phyloP scores from a whole-genome alignment of 1,140 invertebrate genomes.

The Pseudoatta argentina region DNA sequence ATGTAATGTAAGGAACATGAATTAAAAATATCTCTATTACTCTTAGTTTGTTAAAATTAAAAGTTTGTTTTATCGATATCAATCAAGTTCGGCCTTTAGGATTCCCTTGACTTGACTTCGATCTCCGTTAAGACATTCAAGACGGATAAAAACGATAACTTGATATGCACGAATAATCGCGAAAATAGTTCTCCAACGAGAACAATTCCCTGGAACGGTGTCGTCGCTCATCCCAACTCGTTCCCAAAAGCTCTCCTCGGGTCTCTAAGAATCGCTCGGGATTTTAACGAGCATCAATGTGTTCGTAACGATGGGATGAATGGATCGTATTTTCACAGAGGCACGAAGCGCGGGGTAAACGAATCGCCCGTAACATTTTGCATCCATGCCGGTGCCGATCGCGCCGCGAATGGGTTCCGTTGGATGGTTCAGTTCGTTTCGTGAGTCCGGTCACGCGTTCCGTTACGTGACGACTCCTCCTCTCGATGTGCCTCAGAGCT shows the following conservation, averaged over 20 bases:
- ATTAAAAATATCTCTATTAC: too few relatives aligned
- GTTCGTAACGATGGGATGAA: conserved; percentile 40
- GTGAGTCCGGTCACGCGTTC: conserved; percentile 60
- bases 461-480: conserved; percentile 60
- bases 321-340: conserved; percentile 18
- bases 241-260: not conserved
- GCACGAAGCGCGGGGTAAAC: not conserved
- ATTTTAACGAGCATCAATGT: conserved; percentile 52
- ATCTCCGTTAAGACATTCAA: conserved; percentile 1
- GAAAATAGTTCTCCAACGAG: conserved; percentile 21
- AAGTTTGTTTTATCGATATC: too few relatives aligned
- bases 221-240: conserved; percentile 22
- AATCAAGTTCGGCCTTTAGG: too few relatives aligned
- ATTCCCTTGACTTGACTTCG: not conserved
- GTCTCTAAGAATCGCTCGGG: conserved; percentile 15
- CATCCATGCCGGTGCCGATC: conserved; percentile 58
- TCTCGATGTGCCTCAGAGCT: conserved; percentile 8
- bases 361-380: conserved; percentile 59
- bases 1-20: too few relatives aligned
- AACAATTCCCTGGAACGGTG: conserved; percentile 17
- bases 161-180: conserved; percentile 46
- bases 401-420: conserved; percentile 48
- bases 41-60: too few relatives aligned
- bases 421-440: conserved; percentile 25
- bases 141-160: not conserved